Percentiles rank a stretch among this genome's conserved stretches.
Evolutionary conservation across 2,797 vertebrate species (phyloP).

Genomic region (Enteromius mattozi): DNA sequence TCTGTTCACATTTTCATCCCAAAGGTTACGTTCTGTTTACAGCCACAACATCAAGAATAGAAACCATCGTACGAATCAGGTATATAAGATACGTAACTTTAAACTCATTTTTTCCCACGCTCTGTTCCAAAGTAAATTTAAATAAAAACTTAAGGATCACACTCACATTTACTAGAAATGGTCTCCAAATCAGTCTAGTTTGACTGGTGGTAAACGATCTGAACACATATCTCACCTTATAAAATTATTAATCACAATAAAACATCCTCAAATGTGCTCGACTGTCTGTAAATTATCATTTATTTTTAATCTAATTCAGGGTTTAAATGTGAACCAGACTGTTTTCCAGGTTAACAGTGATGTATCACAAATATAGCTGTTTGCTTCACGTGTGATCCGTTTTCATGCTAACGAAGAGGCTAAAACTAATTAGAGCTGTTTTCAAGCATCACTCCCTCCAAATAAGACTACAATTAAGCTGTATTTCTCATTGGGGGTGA

Average conservation of each 20-base stretch:
- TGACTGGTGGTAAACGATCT: no score
- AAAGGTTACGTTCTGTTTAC: background rate
- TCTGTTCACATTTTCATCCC: background rate
- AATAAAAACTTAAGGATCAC: background rate
- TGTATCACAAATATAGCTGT: background rate
- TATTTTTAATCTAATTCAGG: background rate
- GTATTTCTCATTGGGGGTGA: background rate
- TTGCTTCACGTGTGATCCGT: background rate
- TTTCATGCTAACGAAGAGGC: background rate
- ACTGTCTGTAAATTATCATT: background rate
- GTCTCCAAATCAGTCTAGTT: background rate
- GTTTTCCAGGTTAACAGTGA: background rate
- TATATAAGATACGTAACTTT: background rate
- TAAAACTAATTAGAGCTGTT: background rate
- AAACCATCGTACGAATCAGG: background rate
- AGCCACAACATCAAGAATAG: conserved; percentile 1
- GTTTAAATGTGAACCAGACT: background rate
- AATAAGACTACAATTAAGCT: background rate
- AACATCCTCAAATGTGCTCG: background rate
- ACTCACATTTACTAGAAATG: background rate
- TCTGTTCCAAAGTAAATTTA: background rate
- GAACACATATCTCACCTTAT: background rate
- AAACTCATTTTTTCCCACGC: background rate
- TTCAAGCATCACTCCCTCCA: conserved; percentile 11
- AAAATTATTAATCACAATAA: background rate